Evolutionary conservation across 2,113 vertebrate species (phyloP).

Genomic region (Polypterus senegalus): DNA sequence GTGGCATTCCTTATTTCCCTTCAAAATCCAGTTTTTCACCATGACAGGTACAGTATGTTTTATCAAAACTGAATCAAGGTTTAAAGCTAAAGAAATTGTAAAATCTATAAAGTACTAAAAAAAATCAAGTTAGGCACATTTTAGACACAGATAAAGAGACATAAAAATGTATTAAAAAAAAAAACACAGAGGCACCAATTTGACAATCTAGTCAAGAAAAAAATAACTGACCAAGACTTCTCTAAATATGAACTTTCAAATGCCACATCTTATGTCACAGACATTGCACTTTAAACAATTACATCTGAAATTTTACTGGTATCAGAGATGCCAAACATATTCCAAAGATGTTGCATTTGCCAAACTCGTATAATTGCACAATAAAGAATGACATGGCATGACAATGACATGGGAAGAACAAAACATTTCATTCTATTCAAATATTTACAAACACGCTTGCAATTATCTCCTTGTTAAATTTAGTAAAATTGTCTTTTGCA

Average conservation of each 20-base stretch:
- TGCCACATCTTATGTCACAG: background rate
- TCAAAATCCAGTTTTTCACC: slow-evolving; percentile 23
- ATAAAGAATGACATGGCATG: background rate
- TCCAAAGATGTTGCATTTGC: no score
- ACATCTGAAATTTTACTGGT: slow-evolving; percentile 24
- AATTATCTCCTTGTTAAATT: background rate
- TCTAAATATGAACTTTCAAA: no score
- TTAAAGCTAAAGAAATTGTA: slow-evolving; percentile 2
- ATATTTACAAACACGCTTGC: background rate
- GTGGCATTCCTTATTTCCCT: slow-evolving; percentile 26
- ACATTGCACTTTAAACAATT: slow-evolving; percentile 37
- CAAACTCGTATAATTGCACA: no score
- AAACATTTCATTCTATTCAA: background rate
- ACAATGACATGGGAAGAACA: background rate
- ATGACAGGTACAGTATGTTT: no score
- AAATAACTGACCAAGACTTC: slow-evolving; percentile 41
- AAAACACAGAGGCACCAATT: slow-evolving; percentile 66
- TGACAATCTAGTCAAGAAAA: slow-evolving; percentile 44
- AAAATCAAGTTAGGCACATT: slow-evolving; percentile 42
- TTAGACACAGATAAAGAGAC: slow-evolving; percentile 10
- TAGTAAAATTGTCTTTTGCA: slow-evolving; percentile 8
- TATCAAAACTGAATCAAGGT: slow-evolving; percentile 1
- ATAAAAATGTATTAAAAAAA: slow-evolving; percentile 15
- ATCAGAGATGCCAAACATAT: no score
- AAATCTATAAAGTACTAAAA: slow-evolving; percentile 7